These are phyloP conservation scores for Microtus oregoni DNA, from an alignment of 2,113 vertebrate genomes.

Conservation along the genomic window DNA sequence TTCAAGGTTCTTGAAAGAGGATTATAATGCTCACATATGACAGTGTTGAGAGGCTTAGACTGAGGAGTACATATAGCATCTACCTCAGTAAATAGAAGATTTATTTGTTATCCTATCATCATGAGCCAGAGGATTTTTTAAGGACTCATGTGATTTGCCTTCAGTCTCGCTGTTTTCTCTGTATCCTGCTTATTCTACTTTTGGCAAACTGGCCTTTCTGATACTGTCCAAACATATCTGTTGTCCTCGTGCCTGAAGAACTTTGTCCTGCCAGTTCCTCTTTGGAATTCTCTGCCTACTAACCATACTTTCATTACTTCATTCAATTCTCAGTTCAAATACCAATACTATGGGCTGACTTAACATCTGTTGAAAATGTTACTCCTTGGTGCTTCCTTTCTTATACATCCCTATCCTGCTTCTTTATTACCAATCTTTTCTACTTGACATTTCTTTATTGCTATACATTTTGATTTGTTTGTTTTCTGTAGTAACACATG, in stretches of 20 bases:
- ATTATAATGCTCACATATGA: not conserved
- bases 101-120: not conserved
- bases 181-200: not conserved
- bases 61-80: not conserved
- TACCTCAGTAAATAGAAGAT: conserved; percentile 6
- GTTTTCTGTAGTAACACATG: not conserved
- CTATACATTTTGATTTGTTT: not conserved
- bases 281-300: not conserved
- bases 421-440: not conserved
- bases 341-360: not conserved
- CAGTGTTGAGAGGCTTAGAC: not conserved
- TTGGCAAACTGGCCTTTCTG: not conserved
- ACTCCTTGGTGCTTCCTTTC: not conserved
- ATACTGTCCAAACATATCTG: not conserved
- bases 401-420: too few relatives aligned
- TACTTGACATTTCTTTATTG: not conserved
- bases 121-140: not conserved
- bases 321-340: not conserved
- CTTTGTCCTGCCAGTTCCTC: not conserved
- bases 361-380: not conserved
- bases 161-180: not conserved
- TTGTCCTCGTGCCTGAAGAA: not conserved
- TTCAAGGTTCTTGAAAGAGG: conserved; percentile 17
- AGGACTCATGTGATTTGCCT: not conserved
- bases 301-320: too few relatives aligned